Conservation (phyloP, 2,888 invertebrate species). For the Gortyna flavago region DNA sequence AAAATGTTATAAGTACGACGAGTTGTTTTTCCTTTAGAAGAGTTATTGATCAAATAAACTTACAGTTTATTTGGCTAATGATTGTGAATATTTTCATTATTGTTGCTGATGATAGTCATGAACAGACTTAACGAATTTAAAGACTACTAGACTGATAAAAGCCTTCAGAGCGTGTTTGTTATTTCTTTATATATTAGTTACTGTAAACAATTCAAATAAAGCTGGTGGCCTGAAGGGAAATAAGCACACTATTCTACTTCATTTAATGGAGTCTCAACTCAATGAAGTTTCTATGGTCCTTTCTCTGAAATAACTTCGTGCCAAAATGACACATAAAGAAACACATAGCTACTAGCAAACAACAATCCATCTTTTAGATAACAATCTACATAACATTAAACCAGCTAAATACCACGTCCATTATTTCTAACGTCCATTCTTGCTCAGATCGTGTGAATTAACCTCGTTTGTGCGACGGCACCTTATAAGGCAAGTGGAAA, state of each 20-base stretch:
- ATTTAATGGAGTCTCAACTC: constrained; percentile 11
- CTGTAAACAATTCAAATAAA: constrained; percentile 2
- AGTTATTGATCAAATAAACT: background rate
- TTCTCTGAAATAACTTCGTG: constrained; percentile 42
- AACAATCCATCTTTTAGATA: constrained; percentile 57
- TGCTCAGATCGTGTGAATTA: constrained; percentile 77
- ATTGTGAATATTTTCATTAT: background rate
- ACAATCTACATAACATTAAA: constrained; percentile 59
- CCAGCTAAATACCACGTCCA: constrained; percentile 65
- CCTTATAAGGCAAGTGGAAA: constrained; percentile 78
- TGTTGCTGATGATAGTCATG: background rate
- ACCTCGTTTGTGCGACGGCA: constrained; percentile 74
- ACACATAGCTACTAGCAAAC: constrained; percentile 41
- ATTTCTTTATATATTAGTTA: background rate
- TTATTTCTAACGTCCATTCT: constrained; percentile 62
- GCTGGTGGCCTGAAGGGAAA: constrained; percentile 6
- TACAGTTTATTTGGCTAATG: background rate
- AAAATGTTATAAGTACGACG: too few species aligned
- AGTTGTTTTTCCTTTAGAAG: too few species aligned
- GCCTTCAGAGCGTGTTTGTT: background rate
- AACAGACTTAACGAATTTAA: too few species aligned
- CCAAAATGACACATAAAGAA: constrained; percentile 54
- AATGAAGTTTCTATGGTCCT: constrained; percentile 18
- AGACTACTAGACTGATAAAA: background rate
- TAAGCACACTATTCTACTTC: constrained; percentile 11